A percentile compares a stretch with the other conserved stretches of the same genome.
Conservation (phyloP, 2,888 invertebrate genomes). For the Cataglyphis cursor region DNA sequence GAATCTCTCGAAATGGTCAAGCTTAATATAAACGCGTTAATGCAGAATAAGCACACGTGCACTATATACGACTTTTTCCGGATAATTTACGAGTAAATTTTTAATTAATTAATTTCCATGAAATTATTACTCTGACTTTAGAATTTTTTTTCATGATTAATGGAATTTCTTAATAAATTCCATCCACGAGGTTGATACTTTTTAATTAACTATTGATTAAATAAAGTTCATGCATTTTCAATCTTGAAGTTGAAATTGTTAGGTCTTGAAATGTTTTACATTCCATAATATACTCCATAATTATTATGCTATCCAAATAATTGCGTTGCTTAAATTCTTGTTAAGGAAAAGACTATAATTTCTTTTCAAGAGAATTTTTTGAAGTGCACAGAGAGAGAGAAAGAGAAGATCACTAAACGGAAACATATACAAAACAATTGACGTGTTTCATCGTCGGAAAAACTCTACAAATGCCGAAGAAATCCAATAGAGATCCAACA, state of each 20-base stretch:
- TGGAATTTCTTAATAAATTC: neutral
- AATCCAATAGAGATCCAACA: constrained; percentile 18
- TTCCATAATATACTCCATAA: neutral
- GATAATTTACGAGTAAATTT: neutral
- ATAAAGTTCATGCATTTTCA: neutral
- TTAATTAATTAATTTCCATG: neutral
- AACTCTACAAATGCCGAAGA: neutral
- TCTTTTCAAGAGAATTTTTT: neutral
- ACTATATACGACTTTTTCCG: neutral
- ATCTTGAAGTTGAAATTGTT: neutral
- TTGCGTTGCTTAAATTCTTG: neutral
- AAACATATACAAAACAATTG: constrained; percentile 6
- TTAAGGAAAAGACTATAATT: neutral
- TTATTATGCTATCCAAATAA: neutral
- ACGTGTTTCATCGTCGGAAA: neutral
- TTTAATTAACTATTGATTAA: constrained; percentile 21
- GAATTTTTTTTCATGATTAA: constrained; percentile 10
- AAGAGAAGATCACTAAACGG: neutral
- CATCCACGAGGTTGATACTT: neutral
- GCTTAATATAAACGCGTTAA: constrained; percentile 32
- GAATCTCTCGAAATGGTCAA: constrained; percentile 11
- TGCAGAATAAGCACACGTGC: constrained; percentile 6
- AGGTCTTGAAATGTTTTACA: neutral
- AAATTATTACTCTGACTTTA: neutral
- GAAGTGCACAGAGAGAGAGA: neutral